Conservation (phyloP, 1,140 invertebrate genomes). For the Bradynema listronoti region DNA sequence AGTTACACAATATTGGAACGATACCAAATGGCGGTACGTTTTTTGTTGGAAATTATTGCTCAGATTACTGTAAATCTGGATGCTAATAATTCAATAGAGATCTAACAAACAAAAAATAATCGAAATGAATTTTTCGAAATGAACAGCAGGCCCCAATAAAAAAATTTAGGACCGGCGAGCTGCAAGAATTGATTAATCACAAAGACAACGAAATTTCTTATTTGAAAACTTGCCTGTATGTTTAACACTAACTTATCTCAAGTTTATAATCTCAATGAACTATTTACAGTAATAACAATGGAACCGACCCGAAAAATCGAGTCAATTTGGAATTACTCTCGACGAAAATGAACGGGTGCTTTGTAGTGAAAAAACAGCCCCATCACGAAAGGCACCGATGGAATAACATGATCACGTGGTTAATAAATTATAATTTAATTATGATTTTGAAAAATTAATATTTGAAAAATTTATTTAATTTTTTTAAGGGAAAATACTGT, state of each 20-base stretch:
- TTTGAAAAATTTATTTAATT: too few species aligned
- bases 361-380: slow-evolving; percentile 30
- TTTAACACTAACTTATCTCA: background rate
- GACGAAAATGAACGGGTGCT: slow-evolving; percentile 12
- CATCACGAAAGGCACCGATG: slow-evolving; percentile 20
- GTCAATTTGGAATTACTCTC: slow-evolving; percentile 12
- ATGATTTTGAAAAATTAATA: too few species aligned
- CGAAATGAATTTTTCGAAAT: too few species aligned
- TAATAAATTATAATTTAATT: too few species aligned
- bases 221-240: background rate
- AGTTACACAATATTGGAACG: slow-evolving; percentile 30
- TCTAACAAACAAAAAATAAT: too few species aligned
- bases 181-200: slow-evolving; percentile 4
- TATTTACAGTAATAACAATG: background rate
- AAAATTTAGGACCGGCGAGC: slow-evolving; percentile 9
- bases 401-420: slow-evolving; percentile 27
- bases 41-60: too few species aligned
- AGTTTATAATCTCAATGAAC: background rate
- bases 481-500: slow-evolving; percentile 26
- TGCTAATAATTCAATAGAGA: too few species aligned
- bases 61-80: too few species aligned
- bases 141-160: background rate
- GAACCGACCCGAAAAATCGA: background rate
- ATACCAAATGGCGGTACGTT: slow-evolving; percentile 34
- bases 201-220: slow-evolving; percentile 1